Base-by-base conservation (phyloP, 2,113 vertebrate genomes). In the Perca schrenkii region DNA sequence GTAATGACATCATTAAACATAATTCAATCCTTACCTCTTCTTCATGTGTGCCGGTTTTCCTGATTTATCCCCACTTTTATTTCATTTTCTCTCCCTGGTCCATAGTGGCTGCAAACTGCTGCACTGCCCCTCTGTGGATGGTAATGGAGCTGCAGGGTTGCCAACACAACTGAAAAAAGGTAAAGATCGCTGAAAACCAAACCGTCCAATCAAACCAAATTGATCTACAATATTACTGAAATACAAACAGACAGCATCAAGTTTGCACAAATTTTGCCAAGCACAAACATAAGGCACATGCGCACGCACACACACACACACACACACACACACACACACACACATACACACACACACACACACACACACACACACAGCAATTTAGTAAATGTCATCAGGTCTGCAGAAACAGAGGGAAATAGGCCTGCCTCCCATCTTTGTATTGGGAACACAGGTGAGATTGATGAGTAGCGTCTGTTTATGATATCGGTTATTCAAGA, bases 91-190 rank as follows among this genome's bases (percentile, higher is more conserved):
- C 68, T 88, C 64, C 70, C 7, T 11, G 21, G n/a, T 54, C 47
- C 50, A 56, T 19, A 53, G 84, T 21, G 60, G 81, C 84, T 92
- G 88, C 84, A 91, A 96, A 95, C 96, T 97, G 96, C 96, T 93
- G 96, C 96, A 96, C 95, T 97, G 98, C 94, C 97, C 95, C 96
- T 96, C 95, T 95, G 96, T 97, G 98, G 97, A 86, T 67, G 92
- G 63, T 57, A 8, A 13, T 1, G 74, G 70, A 69, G 62, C 79
- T 88, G 86, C 88, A 90, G 2, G 13, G 36, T 17, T 66, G 60
- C 58, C 54, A 46, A 67, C 52, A 66, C 54, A 54, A 65, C 28
- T 43, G 34, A 22, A 36, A 58, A 74, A 52, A 76, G 34, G 36
- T 49, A 74, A 84, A 86, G 14, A 80, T 80, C 50, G 58, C 56